A percentile compares a stretch with the other conserved stretches of the same genome.
phyloP scores from a whole-genome alignment of 35 echinoderm and acorn worm genomes.

The Patiria miniata region DNA sequence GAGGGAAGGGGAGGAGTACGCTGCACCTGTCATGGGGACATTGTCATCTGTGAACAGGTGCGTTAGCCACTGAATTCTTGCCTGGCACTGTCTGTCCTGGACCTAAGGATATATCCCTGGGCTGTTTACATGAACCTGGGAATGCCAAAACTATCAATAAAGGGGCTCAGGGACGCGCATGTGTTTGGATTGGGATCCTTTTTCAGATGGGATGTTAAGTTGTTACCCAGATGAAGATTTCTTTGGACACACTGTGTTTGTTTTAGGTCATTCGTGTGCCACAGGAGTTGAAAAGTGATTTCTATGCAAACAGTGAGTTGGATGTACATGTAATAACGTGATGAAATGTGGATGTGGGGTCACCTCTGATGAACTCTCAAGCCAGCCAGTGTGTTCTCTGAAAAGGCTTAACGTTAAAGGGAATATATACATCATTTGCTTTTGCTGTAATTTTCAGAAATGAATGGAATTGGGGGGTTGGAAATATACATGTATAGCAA shows the following conservation, averaged over 20 bases:
- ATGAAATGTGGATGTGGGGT: slow-evolving; percentile 9
- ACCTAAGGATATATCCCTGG: slow-evolving; percentile 4
- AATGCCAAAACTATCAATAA: slow-evolving; percentile 34
- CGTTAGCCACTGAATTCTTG: slow-evolving; percentile 17
- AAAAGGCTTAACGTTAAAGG: too few relatives aligned
- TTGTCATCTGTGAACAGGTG: slow-evolving; percentile 19
- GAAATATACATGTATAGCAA: too few relatives aligned
- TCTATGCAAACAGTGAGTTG: not conserved
- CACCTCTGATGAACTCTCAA: slow-evolving; percentile 9
- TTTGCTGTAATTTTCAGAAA: too few relatives aligned
- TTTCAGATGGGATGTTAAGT: not conserved
- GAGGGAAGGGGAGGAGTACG: too few relatives aligned
- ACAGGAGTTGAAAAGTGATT: not conserved
- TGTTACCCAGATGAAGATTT: slow-evolving; percentile 13
- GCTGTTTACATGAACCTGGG: slow-evolving; percentile 2
- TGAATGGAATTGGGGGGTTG: too few relatives aligned
- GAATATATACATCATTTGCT: too few relatives aligned
- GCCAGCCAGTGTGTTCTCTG: too few relatives aligned
- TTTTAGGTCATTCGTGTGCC: slow-evolving; percentile 20
- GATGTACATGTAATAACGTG: not conserved
- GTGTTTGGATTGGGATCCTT: slow-evolving; percentile 16
- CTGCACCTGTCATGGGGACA: slow-evolving; percentile 13
- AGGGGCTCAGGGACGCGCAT: not conserved
- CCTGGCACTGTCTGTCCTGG: not conserved
- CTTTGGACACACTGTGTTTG: not conserved